These are phyloP conservation scores for Ivindomyrus marchei DNA, from an alignment of 2,113 vertebrate species.

Conservation along the genomic window DNA sequence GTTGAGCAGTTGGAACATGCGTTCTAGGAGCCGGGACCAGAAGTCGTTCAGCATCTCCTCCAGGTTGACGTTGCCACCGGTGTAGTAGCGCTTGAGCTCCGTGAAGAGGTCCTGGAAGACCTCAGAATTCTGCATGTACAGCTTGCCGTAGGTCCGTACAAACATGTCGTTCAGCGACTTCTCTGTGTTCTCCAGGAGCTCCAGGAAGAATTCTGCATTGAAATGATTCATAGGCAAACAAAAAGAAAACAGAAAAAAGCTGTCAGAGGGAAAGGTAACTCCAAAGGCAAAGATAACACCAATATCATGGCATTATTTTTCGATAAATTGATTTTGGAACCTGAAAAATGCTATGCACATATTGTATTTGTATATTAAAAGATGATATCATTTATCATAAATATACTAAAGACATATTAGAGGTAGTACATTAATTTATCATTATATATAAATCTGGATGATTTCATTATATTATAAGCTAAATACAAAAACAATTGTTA, in stretches of 20 bases:
- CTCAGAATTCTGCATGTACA: slow-evolving; percentile 80
- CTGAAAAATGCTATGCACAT: background rate
- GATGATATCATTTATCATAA: background rate
- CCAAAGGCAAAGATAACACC: background rate
- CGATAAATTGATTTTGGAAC: background rate
- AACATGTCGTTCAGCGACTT: slow-evolving; percentile 79
- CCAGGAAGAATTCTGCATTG: slow-evolving; percentile 71
- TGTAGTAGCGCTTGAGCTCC: slow-evolving; percentile 75
- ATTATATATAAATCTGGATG: background rate
- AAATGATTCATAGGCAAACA: background rate
- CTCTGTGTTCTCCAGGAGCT: slow-evolving; percentile 74
- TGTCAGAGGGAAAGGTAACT: background rate
- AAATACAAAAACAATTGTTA: background rate
- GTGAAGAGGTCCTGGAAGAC: slow-evolving; percentile 79
- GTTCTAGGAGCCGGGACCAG: slow-evolving; percentile 75
- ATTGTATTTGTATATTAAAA: background rate
- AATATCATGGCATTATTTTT: background rate
- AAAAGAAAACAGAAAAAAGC: background rate
- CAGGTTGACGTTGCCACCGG: slow-evolving; percentile 73
- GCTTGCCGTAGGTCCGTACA: slow-evolving; percentile 71
- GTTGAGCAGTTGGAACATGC: slow-evolving; percentile 83
- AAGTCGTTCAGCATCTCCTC: slow-evolving; percentile 81
- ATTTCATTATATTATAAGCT: background rate
- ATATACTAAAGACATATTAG: background rate
- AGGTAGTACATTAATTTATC: background rate